Conservation (phyloP, 2,797 vertebrate species). For the Hephaestus fuliginosus region DNA sequence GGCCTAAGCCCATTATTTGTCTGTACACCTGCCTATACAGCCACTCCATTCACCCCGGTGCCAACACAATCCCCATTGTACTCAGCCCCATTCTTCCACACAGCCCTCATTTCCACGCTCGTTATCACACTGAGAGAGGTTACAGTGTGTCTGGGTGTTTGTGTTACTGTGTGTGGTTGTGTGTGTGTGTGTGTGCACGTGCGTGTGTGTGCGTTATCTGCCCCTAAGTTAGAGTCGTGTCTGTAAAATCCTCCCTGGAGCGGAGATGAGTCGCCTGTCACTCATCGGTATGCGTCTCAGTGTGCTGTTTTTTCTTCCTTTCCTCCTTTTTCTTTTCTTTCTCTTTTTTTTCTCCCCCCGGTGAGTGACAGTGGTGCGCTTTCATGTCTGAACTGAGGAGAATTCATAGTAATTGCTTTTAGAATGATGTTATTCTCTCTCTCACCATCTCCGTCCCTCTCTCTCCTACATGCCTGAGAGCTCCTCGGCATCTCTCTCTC, state of each 20-base stretch:
- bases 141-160: constrained; percentile 70
- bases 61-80: constrained; percentile 79
- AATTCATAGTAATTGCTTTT: constrained; percentile 89
- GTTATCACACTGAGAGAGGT: constrained; percentile 79
- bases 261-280: constrained; percentile 84
- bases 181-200: constrained; percentile 14
- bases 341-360: constrained; percentile 12
- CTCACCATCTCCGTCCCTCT: constrained; percentile 48
- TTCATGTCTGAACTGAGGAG: constrained; percentile 88
- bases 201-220: constrained; percentile 70
- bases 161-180: constrained; percentile 44
- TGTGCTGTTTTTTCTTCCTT: constrained; percentile 55
- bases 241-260: constrained; percentile 84
- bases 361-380: constrained; percentile 85
- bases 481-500: constrained; percentile 35
- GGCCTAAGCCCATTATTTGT: constrained; percentile 65
- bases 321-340: constrained; percentile 55
- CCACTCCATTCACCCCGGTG: constrained; percentile 65
- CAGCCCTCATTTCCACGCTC: constrained; percentile 81
- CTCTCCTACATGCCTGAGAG: constrained; percentile 33
- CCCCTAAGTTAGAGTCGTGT: constrained; percentile 82
- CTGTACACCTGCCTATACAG: constrained; percentile 70
- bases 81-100: constrained; percentile 74
- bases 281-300: constrained; percentile 81
- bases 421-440: constrained; percentile 84